Evolutionary conservation across 35 echinoderm and acorn worm species (phyloP), one percentile per base, ranked within the genome.

Genomic region (Apostichopus parvimensis): DNA sequence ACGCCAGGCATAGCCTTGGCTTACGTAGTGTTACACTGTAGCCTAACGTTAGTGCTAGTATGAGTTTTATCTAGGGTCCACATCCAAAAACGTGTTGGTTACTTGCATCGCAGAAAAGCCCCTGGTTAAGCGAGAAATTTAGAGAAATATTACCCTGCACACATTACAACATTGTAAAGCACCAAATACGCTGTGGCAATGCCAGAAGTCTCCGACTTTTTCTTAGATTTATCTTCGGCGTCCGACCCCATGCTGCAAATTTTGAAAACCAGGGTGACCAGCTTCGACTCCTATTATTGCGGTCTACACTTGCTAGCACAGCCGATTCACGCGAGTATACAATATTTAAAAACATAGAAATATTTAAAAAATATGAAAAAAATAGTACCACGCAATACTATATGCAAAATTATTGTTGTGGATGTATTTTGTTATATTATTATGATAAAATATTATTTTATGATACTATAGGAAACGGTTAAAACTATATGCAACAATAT

Each of bases 151-250:
- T 95, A 98, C 96, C 96, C 96, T 95, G 96, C 96, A 94, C 96
- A 98, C 58, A 98, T 73, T 26, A 98, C 92, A 8, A 98, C 96
- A 92, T 98, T 98, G 79, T 98, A 98, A 21, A 98, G 85, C 62
- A 98, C 96, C 25, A 98, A 90, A 83, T 98, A 98, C 1, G 96
- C 96, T 4, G 96, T 98, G 64, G 94, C 94, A 87, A 95, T 90
- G 20, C 92, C 92, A 20, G 96, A 98, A 90, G 89, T 91, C 75
- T 94, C 61, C 8, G 60, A 72, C 86, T 88, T 88, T 52, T 68
- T 75, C 61, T 88, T 88, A 6, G 86, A 60, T 88, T 75, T 88
- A 65, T 88, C 86, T 88, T 68, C 68, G 20, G 86, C 60, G 45
- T 88, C 86, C n/a, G 86, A 88, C 26, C 86, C 86, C 86, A 88